Evolutionary conservation across 2,888 invertebrate species (phyloP).

Genomic region (Nasonovia ribisnigri): DNA sequence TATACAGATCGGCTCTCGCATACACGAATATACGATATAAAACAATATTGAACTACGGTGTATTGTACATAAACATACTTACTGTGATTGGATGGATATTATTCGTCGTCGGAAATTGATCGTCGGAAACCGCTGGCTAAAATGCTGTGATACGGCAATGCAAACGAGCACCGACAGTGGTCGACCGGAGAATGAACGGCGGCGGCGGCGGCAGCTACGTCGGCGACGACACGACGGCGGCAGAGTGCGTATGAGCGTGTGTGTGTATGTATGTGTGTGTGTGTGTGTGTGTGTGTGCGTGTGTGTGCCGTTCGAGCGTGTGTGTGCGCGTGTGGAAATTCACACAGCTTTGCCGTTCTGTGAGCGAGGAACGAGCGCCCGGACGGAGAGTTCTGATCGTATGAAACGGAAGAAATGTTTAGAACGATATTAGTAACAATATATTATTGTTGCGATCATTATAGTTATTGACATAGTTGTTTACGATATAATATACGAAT

Average conservation of each 20-base stretch:
- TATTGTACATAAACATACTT: neutral
- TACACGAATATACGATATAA: neutral
- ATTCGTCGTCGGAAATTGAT: constrained; percentile 19
- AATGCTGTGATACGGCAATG: neutral
- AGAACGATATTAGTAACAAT: neutral
- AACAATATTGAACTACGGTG: neutral
- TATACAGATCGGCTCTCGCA: neutral
- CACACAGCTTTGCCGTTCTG: constrained; percentile 44
- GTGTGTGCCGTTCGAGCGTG: neutral
- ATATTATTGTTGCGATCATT: neutral
- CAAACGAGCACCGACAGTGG: constrained; percentile 45
- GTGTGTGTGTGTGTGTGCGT: too few species aligned
- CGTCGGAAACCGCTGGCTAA: neutral
- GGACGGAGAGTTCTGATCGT: neutral
- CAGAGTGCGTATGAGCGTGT: neutral
- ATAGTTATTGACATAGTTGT: neutral
- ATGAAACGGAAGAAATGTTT: constrained; percentile 14
- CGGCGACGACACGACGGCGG: neutral
- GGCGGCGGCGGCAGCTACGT: constrained; percentile 1
- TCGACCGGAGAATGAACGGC: constrained; percentile 58
- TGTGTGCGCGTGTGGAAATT: constrained; percentile 19
- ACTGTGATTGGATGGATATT: neutral
- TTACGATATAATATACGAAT: neutral
- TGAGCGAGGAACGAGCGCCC: neutral
- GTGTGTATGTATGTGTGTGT: neutral